These are phyloP conservation scores for Hirundo rustica DNA, from an alignment of 2,797 vertebrate genomes.

Conservation along the genomic window DNA sequence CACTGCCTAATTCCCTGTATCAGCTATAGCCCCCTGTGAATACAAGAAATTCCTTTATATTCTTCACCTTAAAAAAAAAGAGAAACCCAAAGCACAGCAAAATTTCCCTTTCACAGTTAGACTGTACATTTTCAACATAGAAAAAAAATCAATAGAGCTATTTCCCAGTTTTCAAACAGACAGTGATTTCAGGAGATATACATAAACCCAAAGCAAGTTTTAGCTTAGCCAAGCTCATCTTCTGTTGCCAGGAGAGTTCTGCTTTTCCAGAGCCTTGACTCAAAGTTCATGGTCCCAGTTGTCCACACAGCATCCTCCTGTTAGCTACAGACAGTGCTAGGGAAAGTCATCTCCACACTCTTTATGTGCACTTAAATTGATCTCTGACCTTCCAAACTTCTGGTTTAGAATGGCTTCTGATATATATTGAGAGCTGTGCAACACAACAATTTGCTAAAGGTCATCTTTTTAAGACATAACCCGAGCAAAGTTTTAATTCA, in stretches of 20 bases:
- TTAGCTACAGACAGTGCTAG: neutral
- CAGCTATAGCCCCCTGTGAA: neutral
- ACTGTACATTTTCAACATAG: neutral
- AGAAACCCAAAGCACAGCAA: neutral
- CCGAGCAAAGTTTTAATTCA: neutral
- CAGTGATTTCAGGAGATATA: neutral
- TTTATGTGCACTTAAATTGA: neutral
- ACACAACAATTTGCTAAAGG: neutral
- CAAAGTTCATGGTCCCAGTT: neutral
- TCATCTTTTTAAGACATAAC: neutral
- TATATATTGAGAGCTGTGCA: neutral
- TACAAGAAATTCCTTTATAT: neutral
- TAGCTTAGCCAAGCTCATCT: neutral
- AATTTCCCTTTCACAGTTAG: neutral
- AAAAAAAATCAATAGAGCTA: neutral
- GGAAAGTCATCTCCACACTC: neutral
- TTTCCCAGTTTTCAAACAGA: neutral
- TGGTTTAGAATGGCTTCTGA: neutral
- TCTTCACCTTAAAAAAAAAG: neutral
- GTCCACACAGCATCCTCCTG: neutral
- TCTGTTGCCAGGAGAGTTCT: neutral
- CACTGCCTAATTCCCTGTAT: slow-evolving; percentile 13
- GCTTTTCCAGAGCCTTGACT: neutral
- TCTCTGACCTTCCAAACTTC: neutral
- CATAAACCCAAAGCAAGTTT: neutral